Evolutionary conservation across 2,888 invertebrate species (phyloP).

Genomic region (Labia minor): DNA sequence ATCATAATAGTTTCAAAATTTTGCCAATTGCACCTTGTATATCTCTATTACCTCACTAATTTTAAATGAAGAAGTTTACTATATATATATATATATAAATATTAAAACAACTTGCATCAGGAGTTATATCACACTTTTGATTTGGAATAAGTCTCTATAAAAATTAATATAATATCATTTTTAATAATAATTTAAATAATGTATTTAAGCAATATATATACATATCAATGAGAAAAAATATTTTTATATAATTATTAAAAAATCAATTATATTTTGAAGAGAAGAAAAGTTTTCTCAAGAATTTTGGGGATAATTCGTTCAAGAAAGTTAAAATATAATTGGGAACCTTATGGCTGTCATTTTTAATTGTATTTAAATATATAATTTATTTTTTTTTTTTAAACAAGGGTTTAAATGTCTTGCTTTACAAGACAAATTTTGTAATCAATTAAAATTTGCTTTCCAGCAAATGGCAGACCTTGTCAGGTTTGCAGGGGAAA

Average conservation of each 20-base stretch:
- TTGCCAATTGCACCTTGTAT: too few species aligned
- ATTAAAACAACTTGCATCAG: too few species aligned
- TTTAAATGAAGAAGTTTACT: too few species aligned
- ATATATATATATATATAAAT: too few species aligned
- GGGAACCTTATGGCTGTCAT: background rate
- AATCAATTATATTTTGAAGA: background rate
- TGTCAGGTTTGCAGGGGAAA: slow-evolving; percentile 13
- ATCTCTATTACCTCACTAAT: too few species aligned
- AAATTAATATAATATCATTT: too few species aligned
- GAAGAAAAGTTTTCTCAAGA: background rate
- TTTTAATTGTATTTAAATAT: background rate
- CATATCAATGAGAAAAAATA: too few species aligned
- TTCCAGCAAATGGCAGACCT: slow-evolving; percentile 5
- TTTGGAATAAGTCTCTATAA: too few species aligned
- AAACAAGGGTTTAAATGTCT: background rate
- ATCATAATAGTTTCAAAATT: too few species aligned
- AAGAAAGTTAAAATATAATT: background rate
- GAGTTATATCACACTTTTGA: too few species aligned
- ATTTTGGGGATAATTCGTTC: background rate
- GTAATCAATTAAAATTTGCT: slow-evolving; percentile 13
- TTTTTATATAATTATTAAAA: background rate
- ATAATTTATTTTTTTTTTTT: background rate
- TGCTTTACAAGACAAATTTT: background rate
- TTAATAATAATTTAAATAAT: too few species aligned
- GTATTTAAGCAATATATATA: too few species aligned